Conservation (phyloP, 2,888 invertebrate genomes). For the Drosophila antonietae region DNA sequence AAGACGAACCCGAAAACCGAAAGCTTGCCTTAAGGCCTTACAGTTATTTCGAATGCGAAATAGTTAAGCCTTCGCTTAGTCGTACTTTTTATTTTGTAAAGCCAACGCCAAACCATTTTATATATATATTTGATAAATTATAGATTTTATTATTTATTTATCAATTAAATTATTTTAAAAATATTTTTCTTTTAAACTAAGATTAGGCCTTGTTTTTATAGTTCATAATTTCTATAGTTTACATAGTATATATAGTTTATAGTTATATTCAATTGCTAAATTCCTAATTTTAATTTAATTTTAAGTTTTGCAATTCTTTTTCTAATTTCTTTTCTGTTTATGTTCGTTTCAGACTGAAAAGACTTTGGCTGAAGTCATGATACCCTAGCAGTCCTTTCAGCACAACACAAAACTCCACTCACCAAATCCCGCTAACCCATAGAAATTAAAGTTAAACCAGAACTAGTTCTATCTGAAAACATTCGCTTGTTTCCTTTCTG, state of each 20-base stretch:
- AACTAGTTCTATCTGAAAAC: background rate
- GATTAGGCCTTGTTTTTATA: background rate
- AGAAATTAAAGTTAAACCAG: background rate
- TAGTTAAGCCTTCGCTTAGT: background rate
- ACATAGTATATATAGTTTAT: no score
- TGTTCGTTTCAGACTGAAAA: slow-evolving; percentile 88
- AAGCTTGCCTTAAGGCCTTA: slow-evolving; percentile 2
- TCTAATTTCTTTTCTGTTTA: slow-evolving; percentile 7
- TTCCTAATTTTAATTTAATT: slow-evolving; percentile 3
- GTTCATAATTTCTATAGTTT: background rate
- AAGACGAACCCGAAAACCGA: background rate
- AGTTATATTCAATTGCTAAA: background rate
- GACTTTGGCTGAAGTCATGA: slow-evolving; percentile 89
- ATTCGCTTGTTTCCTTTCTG: slow-evolving; percentile 40
- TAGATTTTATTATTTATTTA: background rate
- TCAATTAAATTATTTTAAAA: no score
- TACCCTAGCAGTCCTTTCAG: slow-evolving; percentile 73
- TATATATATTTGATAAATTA: background rate
- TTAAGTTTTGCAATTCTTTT: slow-evolving; percentile 14
- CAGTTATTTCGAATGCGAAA: background rate
- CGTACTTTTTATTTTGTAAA: background rate
- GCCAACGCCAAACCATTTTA: background rate
- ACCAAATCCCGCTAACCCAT: slow-evolving; percentile 11
- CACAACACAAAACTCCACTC: slow-evolving; percentile 28
- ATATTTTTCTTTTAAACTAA: background rate